Conservation (phyloP, 2,888 invertebrate species). For the Aspidiotus destructor region DNA sequence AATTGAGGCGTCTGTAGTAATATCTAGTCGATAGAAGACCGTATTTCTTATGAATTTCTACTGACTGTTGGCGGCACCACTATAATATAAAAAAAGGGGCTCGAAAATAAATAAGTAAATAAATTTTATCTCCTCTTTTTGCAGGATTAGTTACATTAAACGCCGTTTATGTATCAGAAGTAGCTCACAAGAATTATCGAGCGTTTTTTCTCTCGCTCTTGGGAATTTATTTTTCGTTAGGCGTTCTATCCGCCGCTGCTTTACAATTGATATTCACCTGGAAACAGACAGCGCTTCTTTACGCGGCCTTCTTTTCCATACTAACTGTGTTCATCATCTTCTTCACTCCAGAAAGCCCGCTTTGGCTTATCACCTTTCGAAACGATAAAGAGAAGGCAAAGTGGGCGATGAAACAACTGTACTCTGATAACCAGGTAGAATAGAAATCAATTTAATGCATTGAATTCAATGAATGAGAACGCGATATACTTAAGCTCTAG, state of each 20-base stretch:
- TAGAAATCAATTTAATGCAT: background rate
- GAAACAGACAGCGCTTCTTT: constrained; percentile 46
- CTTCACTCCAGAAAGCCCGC: constrained; percentile 49
- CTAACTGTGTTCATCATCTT: constrained; percentile 40
- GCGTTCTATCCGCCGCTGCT: constrained; percentile 48
- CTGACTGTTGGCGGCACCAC: too few relatives aligned
- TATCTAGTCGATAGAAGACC: too few relatives aligned
- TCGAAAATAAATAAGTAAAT: too few relatives aligned
- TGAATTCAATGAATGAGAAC: too few relatives aligned
- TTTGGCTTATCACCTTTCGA: constrained; percentile 45
- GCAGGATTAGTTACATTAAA: constrained; percentile 48
- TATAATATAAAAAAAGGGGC: too few relatives aligned
- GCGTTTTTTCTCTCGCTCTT: constrained; percentile 50
- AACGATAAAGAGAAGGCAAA: constrained; percentile 24
- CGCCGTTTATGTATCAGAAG: constrained; percentile 51
- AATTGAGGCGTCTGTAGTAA: too few relatives aligned
- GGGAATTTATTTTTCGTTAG: constrained; percentile 51
- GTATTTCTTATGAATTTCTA: too few relatives aligned
- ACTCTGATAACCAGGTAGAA: constrained; percentile 23
- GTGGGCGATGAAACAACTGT: constrained; percentile 33
- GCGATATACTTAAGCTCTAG: too few relatives aligned
- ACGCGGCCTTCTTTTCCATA: constrained; percentile 40
- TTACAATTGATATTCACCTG: constrained; percentile 46
- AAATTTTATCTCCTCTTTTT: too few relatives aligned
- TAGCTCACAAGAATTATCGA: constrained; percentile 47